Base-by-base conservation (phyloP, 2,797 vertebrate species). In the Emys orbicularis region DNA sequence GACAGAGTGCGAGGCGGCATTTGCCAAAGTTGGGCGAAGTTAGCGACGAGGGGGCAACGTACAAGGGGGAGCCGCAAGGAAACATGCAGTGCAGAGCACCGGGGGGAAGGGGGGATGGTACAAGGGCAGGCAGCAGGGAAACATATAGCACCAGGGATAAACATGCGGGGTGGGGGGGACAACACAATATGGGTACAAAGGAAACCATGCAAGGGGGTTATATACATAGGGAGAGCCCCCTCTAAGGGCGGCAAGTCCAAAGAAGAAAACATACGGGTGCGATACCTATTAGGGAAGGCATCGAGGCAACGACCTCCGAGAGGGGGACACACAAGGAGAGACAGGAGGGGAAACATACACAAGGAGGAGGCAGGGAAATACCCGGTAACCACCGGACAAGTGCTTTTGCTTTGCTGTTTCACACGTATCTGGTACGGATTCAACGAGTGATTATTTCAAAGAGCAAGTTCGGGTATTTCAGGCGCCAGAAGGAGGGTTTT, bases 61-160 rank as follows among this genome's bases (percentile, higher is more conserved):
- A 41, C 19, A 4, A 11, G 31, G 56, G 41, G 18, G 11, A 29
- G 12, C 56, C 2, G 52, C 34, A 29, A 23, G 50, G 13, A 2
- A 74, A 1, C n/a, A 1, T 19, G 44, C n/a, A n/a, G 59, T 50
- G 1, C 31, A 4, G 12, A 37, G 4, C 4, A 12, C 8, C 1
- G n/a, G 68, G 68, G 23, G 16, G 7, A 1, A 4, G 10, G 19
- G 5, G 31, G n/a, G 16, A 6, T 16, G 16, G 13, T 8, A 5
- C 34, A 7, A 25, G 11, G 76, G 44, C 44, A 19, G 65, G n/a
- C 27, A 15, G 44, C 52, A n/a, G n/a, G 54, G 44, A 3, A 27
- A 4, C 2, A 21, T 25, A 56, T 21, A 6, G 27, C 27, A 18
- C 47, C 23, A 12, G 53, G n/a, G 31, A 44, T 53, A 21, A 57